Base-by-base conservation (phyloP, 1,140 invertebrate genomes). In the Eciton burchellii region DNA sequence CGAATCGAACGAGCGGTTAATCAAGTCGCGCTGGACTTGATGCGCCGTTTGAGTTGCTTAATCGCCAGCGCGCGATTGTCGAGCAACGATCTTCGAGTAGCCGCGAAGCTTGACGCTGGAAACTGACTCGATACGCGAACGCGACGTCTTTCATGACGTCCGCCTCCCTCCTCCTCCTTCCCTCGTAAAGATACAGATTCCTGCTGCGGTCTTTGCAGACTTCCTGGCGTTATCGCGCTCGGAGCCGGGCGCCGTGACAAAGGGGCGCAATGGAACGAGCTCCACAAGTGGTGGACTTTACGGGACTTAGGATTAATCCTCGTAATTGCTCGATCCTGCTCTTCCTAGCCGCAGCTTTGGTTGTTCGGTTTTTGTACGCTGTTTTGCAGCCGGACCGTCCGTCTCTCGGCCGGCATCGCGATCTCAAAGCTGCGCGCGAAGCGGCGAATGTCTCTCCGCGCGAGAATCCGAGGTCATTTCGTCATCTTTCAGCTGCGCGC, bases 261-360 rank as follows among this genome's bases (percentile, higher is more conserved):
- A 72, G 81, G 68, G 84, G 74, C n/a, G n/a, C n/a, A n/a, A n/a
- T n/a, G n/a, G 68, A 83, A 83, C 81, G 81, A 85, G 85, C 91
- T 94, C 92, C 82, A 94, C 93, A 93, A 94, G 92, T 93, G 93
- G 93, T 91, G 91, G 93, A 93, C 92, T 93, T 94, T 93, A 93
- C 91, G 90, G 90, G 92, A 92, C 90, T 94, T 94, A 93, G 92
- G 91, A 93, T 93, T 94, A 93, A 94, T 94, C 92, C 92, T 89
- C 90, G 91, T 93, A 93, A 94, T 94, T 93, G 94, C 90, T 84
- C 89, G 76, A 88, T 88, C 70, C 81, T 85, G 82, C 90, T 91
- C 85, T 84, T 85, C 82, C 66, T 21, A 26, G n/a, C 43, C 57
- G 24, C 74, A 83, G 84, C 83, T 49, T 3, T 6, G 43, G 62